Evolutionary conservation across 2,797 vertebrate genomes (phyloP).

Genomic region (Mus minutoides): DNA sequence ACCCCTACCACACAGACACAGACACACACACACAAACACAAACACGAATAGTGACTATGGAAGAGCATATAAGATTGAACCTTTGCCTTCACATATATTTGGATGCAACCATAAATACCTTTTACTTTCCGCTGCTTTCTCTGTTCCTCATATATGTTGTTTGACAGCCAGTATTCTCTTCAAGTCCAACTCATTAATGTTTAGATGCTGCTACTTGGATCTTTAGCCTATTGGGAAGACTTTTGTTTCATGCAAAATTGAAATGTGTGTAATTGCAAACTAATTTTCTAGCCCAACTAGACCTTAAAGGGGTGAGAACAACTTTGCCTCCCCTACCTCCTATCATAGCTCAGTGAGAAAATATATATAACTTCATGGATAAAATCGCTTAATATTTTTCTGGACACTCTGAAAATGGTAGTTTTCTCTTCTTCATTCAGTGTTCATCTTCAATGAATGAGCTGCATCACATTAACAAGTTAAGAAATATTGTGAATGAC

Average conservation of each 20-base stretch:
- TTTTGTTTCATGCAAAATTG: background rate
- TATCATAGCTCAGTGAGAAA: background rate
- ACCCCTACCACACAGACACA: too few species aligned
- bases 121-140: background rate
- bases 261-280: background rate
- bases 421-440: background rate
- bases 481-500: background rate
- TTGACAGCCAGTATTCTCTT: background rate
- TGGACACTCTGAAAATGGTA: background rate
- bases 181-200: background rate
- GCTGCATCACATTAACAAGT: background rate
- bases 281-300: background rate
- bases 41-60: background rate
- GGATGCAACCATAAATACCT: background rate
- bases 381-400: background rate
- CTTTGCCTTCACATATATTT: background rate
- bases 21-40: background rate
- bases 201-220: background rate
- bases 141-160: background rate
- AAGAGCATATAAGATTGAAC: background rate
- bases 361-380: background rate
- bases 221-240: background rate
- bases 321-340: background rate
- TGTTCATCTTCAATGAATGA: background rate
- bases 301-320: background rate